Percentiles rank a stretch among this genome's conserved stretches.
Conservation (phyloP, 2,888 invertebrate species). For the Yponomeuta evonymella region DNA sequence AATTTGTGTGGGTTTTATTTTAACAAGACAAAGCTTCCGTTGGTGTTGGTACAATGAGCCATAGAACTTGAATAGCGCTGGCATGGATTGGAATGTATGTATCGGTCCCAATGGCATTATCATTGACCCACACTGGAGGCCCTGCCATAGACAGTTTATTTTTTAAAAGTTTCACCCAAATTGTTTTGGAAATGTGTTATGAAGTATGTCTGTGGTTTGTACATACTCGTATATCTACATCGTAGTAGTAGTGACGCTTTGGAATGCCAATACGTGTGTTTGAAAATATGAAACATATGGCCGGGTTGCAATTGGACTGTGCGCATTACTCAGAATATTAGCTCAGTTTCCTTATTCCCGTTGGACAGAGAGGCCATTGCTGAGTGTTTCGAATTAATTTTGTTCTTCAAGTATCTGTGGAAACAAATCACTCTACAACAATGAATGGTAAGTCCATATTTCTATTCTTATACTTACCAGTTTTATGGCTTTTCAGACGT, state of each 20-base stretch:
- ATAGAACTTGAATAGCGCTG: not conserved
- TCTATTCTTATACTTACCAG: not conserved
- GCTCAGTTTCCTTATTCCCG: slow-evolving; percentile 45
- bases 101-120: not conserved
- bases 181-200: not conserved
- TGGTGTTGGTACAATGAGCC: not conserved
- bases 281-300: slow-evolving; percentile 58
- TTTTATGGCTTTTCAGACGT: not conserved
- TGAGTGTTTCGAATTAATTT: not conserved
- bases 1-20: not conserved
- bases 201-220: not conserved
- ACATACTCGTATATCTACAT: not conserved
- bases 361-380: slow-evolving; percentile 33
- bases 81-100: not conserved
- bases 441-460: slow-evolving; percentile 23
- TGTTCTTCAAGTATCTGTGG: not conserved
- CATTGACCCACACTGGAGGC: not conserved
- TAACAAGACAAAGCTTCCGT: not conserved
- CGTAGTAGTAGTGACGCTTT: slow-evolving; percentile 6
- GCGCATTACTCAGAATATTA: slow-evolving; percentile 54
- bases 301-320: slow-evolving; percentile 27
- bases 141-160: too few relatives aligned
- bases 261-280: slow-evolving; percentile 36
- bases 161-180: not conserved
- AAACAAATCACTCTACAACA: slow-evolving; percentile 7